These are phyloP conservation scores for Scaptomyza pallida DNA, from an alignment of 1,140 invertebrate genomes.

Conservation along the genomic window DNA sequence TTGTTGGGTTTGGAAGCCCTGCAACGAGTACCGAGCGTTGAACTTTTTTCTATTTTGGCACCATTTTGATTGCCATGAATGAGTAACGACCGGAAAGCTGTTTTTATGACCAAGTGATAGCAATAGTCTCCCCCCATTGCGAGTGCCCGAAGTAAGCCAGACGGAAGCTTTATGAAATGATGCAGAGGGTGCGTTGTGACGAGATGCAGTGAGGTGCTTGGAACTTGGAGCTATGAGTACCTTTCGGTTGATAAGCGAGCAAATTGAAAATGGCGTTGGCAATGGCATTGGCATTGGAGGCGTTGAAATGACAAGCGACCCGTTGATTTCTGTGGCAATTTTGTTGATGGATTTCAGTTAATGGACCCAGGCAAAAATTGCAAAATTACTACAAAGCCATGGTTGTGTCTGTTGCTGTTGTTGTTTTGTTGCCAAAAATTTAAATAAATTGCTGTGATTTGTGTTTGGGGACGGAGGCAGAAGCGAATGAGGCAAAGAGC, in stretches of 20 bases:
- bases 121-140: slow-evolving; percentile 29
- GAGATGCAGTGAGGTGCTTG: neutral
- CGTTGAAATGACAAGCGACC: slow-evolving; percentile 74
- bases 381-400: slow-evolving; percentile 47
- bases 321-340: slow-evolving; percentile 75
- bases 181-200: neutral
- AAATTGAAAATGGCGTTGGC: slow-evolving; percentile 78
- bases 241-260: slow-evolving; percentile 71
- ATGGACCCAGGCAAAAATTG: slow-evolving; percentile 66
- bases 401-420: slow-evolving; percentile 17
- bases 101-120: slow-evolving; percentile 80
- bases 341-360: slow-evolving; percentile 76
- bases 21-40: slow-evolving; percentile 13
- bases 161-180: slow-evolving; percentile 20
- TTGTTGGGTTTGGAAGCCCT: slow-evolving; percentile 7
- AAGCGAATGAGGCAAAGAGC: neutral
- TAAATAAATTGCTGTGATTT: slow-evolving; percentile 81
- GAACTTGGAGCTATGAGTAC: slow-evolving; percentile 25
- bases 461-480: slow-evolving; percentile 46
- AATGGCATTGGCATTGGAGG: slow-evolving; percentile 72
- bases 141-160: slow-evolving; percentile 62
- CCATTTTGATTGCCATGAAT: slow-evolving; percentile 82
- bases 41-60: slow-evolving; percentile 79
- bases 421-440: slow-evolving; percentile 60
- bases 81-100: slow-evolving; percentile 82